Percentiles rank a stretch among this genome's conserved stretches.
phyloP scores from a whole-genome alignment of 2,797 vertebrate genomes.

The Alfaro cultratus region DNA sequence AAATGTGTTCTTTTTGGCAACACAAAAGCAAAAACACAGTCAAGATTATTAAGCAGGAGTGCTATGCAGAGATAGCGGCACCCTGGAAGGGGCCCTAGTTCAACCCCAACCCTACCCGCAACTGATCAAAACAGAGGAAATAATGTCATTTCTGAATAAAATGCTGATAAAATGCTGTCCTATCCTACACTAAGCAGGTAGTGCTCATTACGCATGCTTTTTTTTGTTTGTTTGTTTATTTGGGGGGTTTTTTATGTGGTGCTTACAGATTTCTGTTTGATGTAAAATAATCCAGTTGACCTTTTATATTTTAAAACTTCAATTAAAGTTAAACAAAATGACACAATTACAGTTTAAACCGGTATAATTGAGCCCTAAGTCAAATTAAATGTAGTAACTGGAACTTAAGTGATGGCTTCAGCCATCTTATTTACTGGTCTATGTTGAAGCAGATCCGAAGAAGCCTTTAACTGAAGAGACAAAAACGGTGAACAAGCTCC shows the following conservation, averaged over 20 bases:
- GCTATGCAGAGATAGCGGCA: background rate
- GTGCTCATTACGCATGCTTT: background rate
- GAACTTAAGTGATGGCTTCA: background rate
- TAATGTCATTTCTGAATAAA: background rate
- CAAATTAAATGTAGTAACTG: background rate
- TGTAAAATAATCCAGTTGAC: no score
- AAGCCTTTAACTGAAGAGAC: background rate
- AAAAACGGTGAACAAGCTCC: background rate
- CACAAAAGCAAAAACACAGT: slow-evolving; percentile 47
- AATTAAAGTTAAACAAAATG: background rate
- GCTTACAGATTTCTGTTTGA: background rate
- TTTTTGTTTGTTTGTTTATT: no score
- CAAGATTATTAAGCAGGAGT: slow-evolving; percentile 10
- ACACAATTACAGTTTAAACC: background rate
- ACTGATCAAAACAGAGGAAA: background rate
- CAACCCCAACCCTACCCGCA: background rate
- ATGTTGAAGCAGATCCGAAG: background rate
- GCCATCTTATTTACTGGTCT: background rate
- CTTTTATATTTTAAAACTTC: background rate
- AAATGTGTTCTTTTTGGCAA: slow-evolving; percentile 11
- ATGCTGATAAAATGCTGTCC: background rate
- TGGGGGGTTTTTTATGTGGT: background rate
- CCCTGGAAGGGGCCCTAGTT: background rate
- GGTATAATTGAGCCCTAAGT: background rate
- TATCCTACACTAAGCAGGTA: background rate